Conservation (phyloP, 2,888 invertebrate species). For the Hartigia nigra region DNA sequence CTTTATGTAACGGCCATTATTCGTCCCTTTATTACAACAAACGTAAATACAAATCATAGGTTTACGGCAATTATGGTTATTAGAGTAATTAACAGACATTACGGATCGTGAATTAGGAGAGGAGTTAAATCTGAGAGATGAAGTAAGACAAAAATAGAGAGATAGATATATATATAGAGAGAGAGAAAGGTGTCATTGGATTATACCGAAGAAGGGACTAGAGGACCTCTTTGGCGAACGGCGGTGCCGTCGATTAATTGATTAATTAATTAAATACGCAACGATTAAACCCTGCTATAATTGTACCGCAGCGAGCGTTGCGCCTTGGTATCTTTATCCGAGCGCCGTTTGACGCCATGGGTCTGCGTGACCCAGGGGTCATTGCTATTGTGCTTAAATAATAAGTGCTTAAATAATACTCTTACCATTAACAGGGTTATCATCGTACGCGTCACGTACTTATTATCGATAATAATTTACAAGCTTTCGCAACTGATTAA, state of each 20-base stretch:
- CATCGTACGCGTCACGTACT: not conserved
- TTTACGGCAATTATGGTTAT: constrained; percentile 9
- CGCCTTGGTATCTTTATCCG: constrained; percentile 12
- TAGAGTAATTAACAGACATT: not conserved
- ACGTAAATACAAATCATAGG: constrained; percentile 52
- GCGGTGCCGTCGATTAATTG: constrained; percentile 33
- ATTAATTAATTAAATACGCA: constrained; percentile 1
- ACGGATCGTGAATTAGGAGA: too few relatives aligned
- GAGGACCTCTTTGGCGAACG: constrained; percentile 63
- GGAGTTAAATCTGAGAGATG: not conserved
- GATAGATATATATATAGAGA: not conserved
- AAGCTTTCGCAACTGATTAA: not conserved
- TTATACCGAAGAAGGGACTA: constrained; percentile 55
- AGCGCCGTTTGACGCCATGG: constrained; percentile 2
- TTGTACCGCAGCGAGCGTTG: not conserved
- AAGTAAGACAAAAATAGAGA: not conserved
- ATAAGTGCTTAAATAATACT: constrained; percentile 25
- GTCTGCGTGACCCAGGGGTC: not conserved
- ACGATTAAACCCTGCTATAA: constrained; percentile 9
- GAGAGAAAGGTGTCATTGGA: not conserved
- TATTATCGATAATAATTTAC: not conserved
- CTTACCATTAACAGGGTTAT: not conserved
- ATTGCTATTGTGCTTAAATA: constrained; percentile 25
- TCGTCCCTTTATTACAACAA: constrained; percentile 59
- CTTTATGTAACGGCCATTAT: constrained; percentile 60